Conservation (phyloP, 2,888 invertebrate species). For the Brachypalpus laphriformis region DNA sequence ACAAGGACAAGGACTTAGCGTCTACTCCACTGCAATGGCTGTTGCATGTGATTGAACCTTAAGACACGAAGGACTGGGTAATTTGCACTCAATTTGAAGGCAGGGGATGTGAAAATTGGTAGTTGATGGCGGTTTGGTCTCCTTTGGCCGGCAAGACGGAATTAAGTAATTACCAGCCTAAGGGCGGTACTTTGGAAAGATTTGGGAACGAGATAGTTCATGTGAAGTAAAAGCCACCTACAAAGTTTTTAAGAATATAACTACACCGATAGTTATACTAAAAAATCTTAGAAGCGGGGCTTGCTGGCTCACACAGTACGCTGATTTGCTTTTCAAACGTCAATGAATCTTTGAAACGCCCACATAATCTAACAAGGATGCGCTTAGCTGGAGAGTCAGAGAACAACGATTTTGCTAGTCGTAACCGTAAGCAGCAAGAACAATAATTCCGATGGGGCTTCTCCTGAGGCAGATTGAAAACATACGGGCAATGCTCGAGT, state of each 20-base stretch:
- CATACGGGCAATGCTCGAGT: no score
- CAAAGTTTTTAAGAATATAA: not conserved
- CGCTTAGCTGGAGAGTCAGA: no score
- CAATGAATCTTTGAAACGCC: no score
- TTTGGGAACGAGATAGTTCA: not conserved
- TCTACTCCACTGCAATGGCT: not conserved
- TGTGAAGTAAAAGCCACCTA: not conserved
- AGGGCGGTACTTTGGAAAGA: not conserved
- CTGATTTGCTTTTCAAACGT: no score
- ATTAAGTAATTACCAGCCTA: slow-evolving; percentile 37
- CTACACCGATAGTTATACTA: no score
- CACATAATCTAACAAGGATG: no score
- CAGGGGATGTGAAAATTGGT: slow-evolving; percentile 10
- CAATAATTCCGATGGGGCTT: no score
- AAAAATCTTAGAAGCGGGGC: no score
- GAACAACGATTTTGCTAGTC: no score
- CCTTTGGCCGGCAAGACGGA: not conserved
- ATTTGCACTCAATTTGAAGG: slow-evolving; percentile 38
- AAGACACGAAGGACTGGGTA: not conserved
- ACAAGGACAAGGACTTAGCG: slow-evolving; percentile 15
- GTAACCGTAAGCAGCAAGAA: no score
- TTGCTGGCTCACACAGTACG: no score
- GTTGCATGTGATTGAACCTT: slow-evolving; percentile 28
- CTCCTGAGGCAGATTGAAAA: no score
- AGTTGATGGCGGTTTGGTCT: slow-evolving; percentile 7